Percentiles rank a stretch among this genome's conserved stretches.
Evolutionary conservation across 2,888 invertebrate genomes (phyloP).

Genomic region (Cerceris rybyensis): DNA sequence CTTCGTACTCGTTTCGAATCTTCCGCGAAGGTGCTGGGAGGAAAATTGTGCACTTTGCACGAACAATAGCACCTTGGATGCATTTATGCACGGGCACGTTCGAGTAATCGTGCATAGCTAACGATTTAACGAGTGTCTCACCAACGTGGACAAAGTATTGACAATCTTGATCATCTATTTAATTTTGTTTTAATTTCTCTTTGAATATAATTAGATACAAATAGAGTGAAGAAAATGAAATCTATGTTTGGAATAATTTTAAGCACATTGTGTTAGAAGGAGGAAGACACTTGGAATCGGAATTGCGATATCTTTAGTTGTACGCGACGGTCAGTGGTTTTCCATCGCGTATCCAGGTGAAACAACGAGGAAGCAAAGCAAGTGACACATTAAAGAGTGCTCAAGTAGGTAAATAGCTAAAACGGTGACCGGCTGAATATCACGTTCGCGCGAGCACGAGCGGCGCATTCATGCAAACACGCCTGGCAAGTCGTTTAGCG

Average conservation of each 20-base stretch:
- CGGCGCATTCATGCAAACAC: constrained; percentile 63
- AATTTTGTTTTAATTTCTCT: not conserved
- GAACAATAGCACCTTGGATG: constrained; percentile 41
- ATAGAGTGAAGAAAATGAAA: not conserved
- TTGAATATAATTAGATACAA: not conserved
- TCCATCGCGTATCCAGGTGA: constrained; percentile 22
- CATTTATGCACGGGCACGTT: constrained; percentile 75
- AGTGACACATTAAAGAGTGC: constrained; percentile 30
- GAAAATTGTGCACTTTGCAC: not conserved
- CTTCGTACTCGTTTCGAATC: not conserved
- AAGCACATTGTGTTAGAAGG: not conserved
- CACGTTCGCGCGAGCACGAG: constrained; percentile 12
- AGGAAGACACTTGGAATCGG: not conserved
- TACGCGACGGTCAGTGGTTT: constrained; percentile 34
- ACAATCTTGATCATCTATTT: constrained; percentile 13
- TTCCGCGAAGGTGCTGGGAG: constrained; percentile 30
- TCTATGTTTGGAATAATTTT: not conserved
- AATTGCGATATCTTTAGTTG: not conserved
- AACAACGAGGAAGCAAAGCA: constrained; percentile 46
- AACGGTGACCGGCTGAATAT: constrained; percentile 28
- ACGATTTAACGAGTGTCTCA: constrained; percentile 69
- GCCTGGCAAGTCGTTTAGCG: constrained; percentile 53
- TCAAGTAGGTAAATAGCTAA: constrained; percentile 22
- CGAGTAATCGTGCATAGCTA: constrained; percentile 73
- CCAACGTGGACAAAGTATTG: constrained; percentile 56